Evolutionary conservation across 2,113 vertebrate species (phyloP).

Genomic region (Hyperoodon ampullatus): DNA sequence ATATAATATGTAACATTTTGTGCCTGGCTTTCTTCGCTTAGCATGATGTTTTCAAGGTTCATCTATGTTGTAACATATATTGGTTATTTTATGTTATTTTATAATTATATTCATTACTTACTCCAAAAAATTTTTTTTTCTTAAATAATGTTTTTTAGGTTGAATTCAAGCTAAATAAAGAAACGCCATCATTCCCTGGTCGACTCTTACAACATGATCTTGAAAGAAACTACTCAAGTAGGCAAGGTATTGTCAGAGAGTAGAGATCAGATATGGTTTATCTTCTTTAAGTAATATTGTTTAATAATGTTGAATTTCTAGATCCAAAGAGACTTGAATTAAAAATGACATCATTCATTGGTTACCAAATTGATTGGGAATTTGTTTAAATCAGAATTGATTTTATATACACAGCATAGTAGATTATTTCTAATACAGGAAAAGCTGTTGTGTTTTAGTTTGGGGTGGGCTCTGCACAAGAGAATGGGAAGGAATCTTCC

Average conservation of each 20-base stretch:
- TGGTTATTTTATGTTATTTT: not conserved
- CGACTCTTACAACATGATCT: constrained; percentile 87
- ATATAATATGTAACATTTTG: not conserved
- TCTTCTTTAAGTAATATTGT: not conserved
- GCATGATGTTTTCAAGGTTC: not conserved
- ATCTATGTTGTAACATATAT: not conserved
- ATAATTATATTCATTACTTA: not conserved
- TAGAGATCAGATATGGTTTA: not conserved
- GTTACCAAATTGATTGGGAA: constrained; percentile 10
- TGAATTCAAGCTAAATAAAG: constrained; percentile 88
- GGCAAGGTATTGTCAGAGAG: constrained; percentile 81
- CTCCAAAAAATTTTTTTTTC: constrained; percentile 41
- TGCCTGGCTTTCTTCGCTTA: not conserved
- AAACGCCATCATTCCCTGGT: constrained; percentile 82
- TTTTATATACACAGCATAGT: not conserved
- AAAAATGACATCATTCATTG: constrained; percentile 43
- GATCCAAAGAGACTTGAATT: constrained; percentile 2
- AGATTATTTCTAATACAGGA: constrained; percentile 48
- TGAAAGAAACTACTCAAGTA: constrained; percentile 86
- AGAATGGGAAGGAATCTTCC: constrained; percentile 24
- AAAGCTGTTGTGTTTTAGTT: constrained; percentile 27
- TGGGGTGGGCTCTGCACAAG: not conserved
- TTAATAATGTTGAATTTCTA: constrained; percentile 39
- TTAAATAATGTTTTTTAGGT: constrained; percentile 82
- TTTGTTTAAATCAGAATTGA: constrained; percentile 41